Evolutionary conservation across 2,797 vertebrate genomes (phyloP), one percentile per base, ranked within the genome.

Genomic region (Parauchenoglanis ngamensis): DNA sequence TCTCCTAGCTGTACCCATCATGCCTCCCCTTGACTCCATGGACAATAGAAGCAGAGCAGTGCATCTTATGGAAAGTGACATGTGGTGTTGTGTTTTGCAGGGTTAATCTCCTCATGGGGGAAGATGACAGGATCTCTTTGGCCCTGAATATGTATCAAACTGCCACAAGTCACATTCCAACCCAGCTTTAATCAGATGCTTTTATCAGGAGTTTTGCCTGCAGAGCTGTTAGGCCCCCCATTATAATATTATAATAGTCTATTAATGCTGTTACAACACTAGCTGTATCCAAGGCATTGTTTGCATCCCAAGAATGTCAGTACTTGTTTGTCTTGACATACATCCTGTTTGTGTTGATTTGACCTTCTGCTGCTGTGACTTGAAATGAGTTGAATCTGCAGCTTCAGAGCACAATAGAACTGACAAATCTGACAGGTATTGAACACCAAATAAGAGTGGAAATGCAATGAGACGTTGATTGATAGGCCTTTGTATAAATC

Each of bases 121-220:
- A 77, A 87, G 87, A 87, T 86, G 78, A 84, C 77, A 75, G 67
- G 67, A 84, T 85, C 75, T 84, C 54, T 70, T 49, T 83, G 83
- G 83, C 25, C 78, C 49, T 67, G 63, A 72, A 67, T 80, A 72
- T 46, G 59, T 85, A 76, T 86, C 52, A 86, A 54, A 85, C 85
- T 31, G n/a, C 75, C 68, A 85, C 65, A 87, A 88, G 87, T 87
- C 86, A 83, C 78, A 87, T 87, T 87, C 83, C 76, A 85, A 25
- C 49, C 52, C 35, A 73, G 63, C 82, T 86, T 85, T 63, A 61
- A 61, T 78, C 61, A 84, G 25, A 56, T 10, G 61, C 40, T 81
- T 46, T 82, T 86, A 86, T 79, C 61, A 86, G 40, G 35, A 82
- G 86, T 82, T 70, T 54, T 76, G 49, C 67, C 8, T 84, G 73